Conservation (phyloP, 2,113 vertebrate species). For the Atrichornis clamosus region DNA sequence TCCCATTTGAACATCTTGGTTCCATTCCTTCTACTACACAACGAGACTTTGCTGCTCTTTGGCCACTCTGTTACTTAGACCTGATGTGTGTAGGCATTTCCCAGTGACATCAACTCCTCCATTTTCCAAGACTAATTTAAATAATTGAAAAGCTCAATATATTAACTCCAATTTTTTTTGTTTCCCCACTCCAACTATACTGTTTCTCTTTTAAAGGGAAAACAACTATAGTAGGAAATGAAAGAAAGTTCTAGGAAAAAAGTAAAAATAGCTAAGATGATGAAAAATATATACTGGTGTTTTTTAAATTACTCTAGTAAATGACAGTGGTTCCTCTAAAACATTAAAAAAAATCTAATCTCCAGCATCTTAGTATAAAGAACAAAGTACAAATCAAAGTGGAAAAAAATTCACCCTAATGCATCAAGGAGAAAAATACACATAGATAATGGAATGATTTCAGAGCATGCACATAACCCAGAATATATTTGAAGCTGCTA, state of each 20-base stretch:
- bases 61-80: neutral
- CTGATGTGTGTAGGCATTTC: rapidly evolving
- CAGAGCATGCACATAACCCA: neutral
- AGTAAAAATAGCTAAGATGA: neutral
- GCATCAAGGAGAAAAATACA: neutral
- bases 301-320: neutral
- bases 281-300: neutral
- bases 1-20: neutral
- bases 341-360: neutral
- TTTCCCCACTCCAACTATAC: rapidly evolving
- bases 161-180: neutral
- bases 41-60: neutral
- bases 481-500: neutral
- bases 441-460: neutral
- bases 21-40: neutral
- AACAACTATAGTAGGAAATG: neutral
- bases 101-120: neutral
- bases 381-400: neutral
- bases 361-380: neutral
- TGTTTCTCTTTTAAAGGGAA: neutral
- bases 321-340: neutral
- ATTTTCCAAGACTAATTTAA: neutral
- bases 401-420: neutral
- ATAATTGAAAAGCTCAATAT: neutral
- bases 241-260: neutral